Evolutionary conservation across 2,888 invertebrate genomes (phyloP).

Genomic region (Cylloceria caligata): DNA sequence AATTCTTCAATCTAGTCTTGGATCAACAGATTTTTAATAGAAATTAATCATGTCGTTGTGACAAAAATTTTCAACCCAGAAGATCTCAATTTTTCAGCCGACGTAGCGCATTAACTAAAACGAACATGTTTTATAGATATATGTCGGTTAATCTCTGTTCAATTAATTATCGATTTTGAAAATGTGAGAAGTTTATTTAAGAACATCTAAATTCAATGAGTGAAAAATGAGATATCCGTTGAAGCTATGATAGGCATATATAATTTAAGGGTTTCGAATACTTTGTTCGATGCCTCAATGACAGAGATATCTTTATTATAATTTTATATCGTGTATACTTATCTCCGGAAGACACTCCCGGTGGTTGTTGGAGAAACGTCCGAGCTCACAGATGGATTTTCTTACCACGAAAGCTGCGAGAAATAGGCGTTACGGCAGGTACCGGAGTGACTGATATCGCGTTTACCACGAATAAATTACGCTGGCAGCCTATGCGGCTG

Average conservation of each 20-base stretch:
- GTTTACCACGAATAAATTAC: constrained; percentile 82
- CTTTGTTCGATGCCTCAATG: constrained; percentile 2
- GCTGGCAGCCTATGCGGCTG: constrained; percentile 82
- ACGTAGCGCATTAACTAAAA: too few relatives aligned
- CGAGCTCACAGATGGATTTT: constrained; percentile 74
- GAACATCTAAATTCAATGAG: not conserved
- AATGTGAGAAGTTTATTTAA: not conserved
- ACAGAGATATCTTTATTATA: constrained; percentile 28
- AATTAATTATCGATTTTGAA: not conserved
- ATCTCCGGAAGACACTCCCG: constrained; percentile 49
- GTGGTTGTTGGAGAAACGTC: constrained; percentile 8
- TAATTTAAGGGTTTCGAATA: not conserved
- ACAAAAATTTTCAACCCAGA: too few relatives aligned
- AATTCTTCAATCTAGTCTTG: too few relatives aligned
- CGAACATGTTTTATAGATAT: too few relatives aligned
- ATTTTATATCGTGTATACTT: constrained; percentile 4
- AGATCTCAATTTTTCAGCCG: too few relatives aligned
- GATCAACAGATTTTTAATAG: too few relatives aligned
- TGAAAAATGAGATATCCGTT: not conserved
- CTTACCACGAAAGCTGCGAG: constrained; percentile 80
- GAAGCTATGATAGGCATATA: not conserved
- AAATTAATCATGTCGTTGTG: too few relatives aligned
- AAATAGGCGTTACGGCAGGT: constrained; percentile 28
- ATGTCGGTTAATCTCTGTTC: not conserved
- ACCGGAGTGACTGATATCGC: constrained; percentile 80